Conservation (phyloP, 2,113 vertebrate genomes). For the Narcine bancroftii region DNA sequence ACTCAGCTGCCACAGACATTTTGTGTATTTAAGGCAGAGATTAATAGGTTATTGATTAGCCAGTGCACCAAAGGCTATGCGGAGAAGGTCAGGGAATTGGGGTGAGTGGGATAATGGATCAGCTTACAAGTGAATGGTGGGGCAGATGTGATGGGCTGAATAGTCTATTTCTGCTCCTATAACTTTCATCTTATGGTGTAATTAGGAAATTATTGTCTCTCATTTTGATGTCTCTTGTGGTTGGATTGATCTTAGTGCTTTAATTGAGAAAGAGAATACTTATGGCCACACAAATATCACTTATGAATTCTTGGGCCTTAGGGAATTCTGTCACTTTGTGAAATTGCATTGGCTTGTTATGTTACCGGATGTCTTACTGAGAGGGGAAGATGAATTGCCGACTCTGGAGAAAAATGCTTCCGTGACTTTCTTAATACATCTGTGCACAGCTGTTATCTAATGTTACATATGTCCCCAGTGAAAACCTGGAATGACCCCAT, state of each 20-base stretch:
- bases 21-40: too few species aligned
- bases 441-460: constrained; percentile 21
- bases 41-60: too few species aligned
- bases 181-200: too few species aligned
- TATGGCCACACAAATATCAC: not conserved
- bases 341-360: not conserved
- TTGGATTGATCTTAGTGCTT: not conserved
- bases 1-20: too few species aligned
- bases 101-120: too few species aligned
- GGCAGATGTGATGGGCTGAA: too few species aligned
- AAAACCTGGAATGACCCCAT: not conserved
- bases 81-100: too few species aligned
- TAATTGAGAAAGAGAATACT: not conserved
- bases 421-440: not conserved
- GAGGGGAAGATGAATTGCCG: not conserved
- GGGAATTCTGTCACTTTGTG: not conserved
- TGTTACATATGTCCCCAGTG: not conserved
- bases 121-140: too few species aligned
- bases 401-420: not conserved
- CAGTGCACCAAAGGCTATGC: too few species aligned
- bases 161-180: too few species aligned
- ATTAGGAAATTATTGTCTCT: not conserved
- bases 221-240: not conserved
- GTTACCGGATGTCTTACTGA: not conserved
- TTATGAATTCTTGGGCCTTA: constrained; percentile 10